Percentiles rank a stretch among this genome's conserved stretches.
These are phyloP conservation scores for Mycetomoellerius zeteki DNA, from an alignment of 1,140 invertebrate species.

Conservation along the genomic window DNA sequence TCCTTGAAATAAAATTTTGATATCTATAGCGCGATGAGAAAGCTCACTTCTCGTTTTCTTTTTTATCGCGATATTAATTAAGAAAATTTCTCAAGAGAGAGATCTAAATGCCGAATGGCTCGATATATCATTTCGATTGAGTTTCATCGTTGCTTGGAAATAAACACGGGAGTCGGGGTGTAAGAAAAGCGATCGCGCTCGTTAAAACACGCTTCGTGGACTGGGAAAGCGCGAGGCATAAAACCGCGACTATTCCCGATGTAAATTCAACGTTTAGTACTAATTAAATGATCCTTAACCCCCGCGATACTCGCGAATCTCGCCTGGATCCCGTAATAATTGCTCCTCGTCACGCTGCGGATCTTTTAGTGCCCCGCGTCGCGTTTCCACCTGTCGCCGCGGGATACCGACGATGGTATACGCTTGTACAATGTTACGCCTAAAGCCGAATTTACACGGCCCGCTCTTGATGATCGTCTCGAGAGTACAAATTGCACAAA, in stretches of 20 bases:
- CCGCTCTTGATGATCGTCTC: neutral
- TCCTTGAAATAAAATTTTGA: neutral
- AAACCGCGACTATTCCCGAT: slow-evolving; percentile 44
- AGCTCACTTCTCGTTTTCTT: neutral
- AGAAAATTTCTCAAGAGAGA: neutral
- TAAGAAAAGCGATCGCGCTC: slow-evolving; percentile 47
- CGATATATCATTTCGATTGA: slow-evolving; percentile 4
- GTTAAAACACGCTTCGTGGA: neutral
- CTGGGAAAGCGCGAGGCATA: slow-evolving; percentile 19
- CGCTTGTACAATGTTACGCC: neutral
- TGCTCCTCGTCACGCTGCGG: slow-evolving; percentile 24
- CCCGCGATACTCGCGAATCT: slow-evolving; percentile 26
- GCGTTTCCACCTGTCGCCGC: slow-evolving; percentile 41
- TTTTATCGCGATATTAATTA: neutral
- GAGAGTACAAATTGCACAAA: neutral
- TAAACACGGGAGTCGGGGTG: slow-evolving; percentile 15
- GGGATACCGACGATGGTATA: neutral
- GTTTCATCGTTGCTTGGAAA: neutral
- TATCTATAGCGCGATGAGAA: neutral
- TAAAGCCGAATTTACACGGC: slow-evolving; percentile 33
- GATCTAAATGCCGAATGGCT: neutral
- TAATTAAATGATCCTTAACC: slow-evolving; percentile 65
- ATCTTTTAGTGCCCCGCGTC: slow-evolving; percentile 18
- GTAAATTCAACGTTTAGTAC: slow-evolving; percentile 62
- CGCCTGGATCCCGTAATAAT: neutral